Evolutionary conservation across 2,113 vertebrate species (phyloP).

Genomic region (Pollimyrus isidori): DNA sequence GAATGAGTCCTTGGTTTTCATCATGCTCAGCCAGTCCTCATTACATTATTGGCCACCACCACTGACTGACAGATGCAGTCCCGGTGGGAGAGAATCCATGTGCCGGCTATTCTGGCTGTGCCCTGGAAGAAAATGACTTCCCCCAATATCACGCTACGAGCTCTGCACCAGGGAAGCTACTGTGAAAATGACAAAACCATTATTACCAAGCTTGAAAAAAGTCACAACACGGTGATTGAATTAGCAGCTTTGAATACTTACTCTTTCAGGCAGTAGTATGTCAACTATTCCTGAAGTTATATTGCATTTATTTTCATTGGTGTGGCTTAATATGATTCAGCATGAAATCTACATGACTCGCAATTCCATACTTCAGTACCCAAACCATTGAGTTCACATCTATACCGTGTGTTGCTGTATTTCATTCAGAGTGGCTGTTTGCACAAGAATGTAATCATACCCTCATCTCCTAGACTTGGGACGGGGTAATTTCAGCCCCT

Average conservation of each 20-base stretch:
- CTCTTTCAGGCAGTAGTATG: neutral
- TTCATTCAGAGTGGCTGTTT: neutral
- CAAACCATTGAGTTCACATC: neutral
- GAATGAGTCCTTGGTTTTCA: neutral
- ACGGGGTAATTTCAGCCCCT: neutral
- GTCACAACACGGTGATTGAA: neutral
- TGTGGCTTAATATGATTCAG: neutral
- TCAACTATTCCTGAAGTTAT: neutral
- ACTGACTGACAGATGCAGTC: neutral
- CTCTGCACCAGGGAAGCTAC: neutral
- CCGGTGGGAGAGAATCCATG: neutral
- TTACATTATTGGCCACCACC: neutral
- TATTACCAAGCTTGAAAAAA: neutral
- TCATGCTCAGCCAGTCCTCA: neutral
- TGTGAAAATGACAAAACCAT: neutral
- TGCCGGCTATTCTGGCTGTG: neutral
- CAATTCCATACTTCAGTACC: neutral
- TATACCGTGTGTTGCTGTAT: neutral
- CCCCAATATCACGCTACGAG: neutral
- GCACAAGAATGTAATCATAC: neutral
- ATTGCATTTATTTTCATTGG: neutral
- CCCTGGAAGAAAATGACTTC: neutral
- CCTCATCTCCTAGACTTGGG: neutral
- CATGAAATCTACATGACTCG: neutral
- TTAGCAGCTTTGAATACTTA: neutral